Evolutionary conservation across 2,888 invertebrate genomes (phyloP), one percentile per base, ranked within the genome.

Genomic region (Apamea monoglypha): DNA sequence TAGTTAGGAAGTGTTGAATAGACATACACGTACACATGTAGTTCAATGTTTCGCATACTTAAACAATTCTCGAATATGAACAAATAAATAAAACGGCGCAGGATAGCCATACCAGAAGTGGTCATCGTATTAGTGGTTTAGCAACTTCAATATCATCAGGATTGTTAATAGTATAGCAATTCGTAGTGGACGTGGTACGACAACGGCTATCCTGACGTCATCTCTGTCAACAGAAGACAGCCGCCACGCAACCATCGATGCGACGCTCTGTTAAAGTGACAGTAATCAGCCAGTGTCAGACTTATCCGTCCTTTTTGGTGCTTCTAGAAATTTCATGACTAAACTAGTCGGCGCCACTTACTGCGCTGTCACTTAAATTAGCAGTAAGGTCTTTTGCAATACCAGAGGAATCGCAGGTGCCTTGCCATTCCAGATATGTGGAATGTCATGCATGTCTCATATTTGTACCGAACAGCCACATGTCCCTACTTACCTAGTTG

Each of bases 21-120:
- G n/a, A n/a, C n/a, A n/a, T n/a, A n/a, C n/a, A 32, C 12, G 32
- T 32, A 81, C 25, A 80, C 50, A 72, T 61, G 10, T 50, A 10
- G 44, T 67, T 61, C 47, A 59, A 66, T 44, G 44, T 53, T 76
- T 66, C 7, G 59, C 29, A 16, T 32, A 66, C 50, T n/a, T 4
- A 59, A 78, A 50, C 8, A 59, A 29, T 68, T 56, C 14, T 25
- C 25, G 6, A 78, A 78, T 47, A 47, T 47, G 25, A 77, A 53
- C 16, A 14, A 18, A 32, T 8, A 32, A 18, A 8, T 63, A 32
- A 3, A 32, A 10, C 14, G 14, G n/a, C 3, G 56, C 12, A 4
- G 12, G 10, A 56, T 12, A 56, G 10, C 25, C 1, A 25, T 56
- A 56, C 25, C 25, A 12, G 56, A 56, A 56, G 10, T 56, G 25